These are phyloP conservation scores for Tiphia femorata DNA, from an alignment of 2,888 invertebrate genomes.

Conservation along the genomic window DNA sequence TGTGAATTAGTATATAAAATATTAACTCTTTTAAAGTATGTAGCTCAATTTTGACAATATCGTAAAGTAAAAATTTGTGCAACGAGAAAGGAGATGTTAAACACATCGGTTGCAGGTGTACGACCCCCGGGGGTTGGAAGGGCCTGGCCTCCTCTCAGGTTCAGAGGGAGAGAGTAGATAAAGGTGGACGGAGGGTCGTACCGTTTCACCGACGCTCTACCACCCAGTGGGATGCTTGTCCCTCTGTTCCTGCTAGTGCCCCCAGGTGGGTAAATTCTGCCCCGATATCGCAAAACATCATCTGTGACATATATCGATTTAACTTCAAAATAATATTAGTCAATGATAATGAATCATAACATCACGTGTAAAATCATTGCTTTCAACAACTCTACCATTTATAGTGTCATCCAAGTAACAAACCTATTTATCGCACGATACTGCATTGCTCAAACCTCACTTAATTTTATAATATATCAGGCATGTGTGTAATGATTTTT, in stretches of 20 bases:
- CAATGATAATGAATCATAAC: constrained; percentile 29
- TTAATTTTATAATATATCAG: too few species aligned
- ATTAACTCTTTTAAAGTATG: too few species aligned
- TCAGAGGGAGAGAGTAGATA: constrained; percentile 68
- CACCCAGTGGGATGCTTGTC: constrained; percentile 64
- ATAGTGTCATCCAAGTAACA: too few species aligned
- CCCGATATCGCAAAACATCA: constrained; percentile 55
- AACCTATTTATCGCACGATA: too few species aligned
- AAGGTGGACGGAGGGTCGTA: constrained; percentile 71
- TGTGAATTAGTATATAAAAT: too few species aligned
- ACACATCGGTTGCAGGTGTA: constrained; percentile 66
- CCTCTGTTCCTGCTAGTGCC: constrained; percentile 67
- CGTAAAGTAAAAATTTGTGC: constrained; percentile 18
- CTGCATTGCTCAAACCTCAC: too few species aligned
- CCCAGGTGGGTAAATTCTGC: constrained; percentile 67
- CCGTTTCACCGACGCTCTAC: constrained; percentile 76
- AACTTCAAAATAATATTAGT: constrained; percentile 31
- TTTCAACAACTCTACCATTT: constrained; percentile 71
- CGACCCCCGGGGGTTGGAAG: constrained; percentile 67
- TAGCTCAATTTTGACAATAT: too few species aligned
- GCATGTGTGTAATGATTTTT: too few species aligned
- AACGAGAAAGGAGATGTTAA: constrained; percentile 52
- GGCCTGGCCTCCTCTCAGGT: constrained; percentile 63
- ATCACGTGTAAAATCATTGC: constrained; percentile 69
- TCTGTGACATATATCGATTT: constrained; percentile 34